Evolutionary conservation across 2,888 invertebrate genomes (phyloP), one percentile per base, ranked within the genome.

Genomic region (Cosmopolites sordidus): DNA sequence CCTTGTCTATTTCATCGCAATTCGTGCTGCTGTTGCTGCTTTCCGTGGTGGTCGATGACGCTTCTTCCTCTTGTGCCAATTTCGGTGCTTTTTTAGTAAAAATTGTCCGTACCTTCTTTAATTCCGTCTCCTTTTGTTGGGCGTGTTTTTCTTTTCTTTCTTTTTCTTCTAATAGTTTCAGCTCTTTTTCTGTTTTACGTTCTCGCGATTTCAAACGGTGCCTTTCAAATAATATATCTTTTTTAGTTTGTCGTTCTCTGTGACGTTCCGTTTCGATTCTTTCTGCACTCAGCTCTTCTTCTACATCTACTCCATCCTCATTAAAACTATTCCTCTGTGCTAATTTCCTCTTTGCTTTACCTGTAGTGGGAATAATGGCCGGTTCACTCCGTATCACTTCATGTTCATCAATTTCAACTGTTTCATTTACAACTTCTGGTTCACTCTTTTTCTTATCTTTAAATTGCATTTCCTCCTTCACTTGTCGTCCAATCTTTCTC

Each of bases 1-100:
- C 66, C 57, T 65, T 64, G 48, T 66, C 64, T 37, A 61, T 58
- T 42, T 64, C 64, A 29, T 65, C 64, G 47, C 58, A 60, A 44
- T 61, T 61, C 6, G 49, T 16, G 22, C 58, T 51, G 56, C 66
- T 66, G 43, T 83, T 84, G 41, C 84, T 84, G 61, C 83, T 83
- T 66, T 85, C 85, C 2, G 85, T 85, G 5, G 84, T 84, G 1
- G 83, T 84, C 0, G 86, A 86, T 6, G 84, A 85, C 1, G 83
- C 81, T 63, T 86, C 86, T 66, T 84, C 84, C 65, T 83, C 83
- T 38, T 76, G 77, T 59, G 74, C 73, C 39, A 56, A 60, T 65
- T 63, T 63, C 62, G 51, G 43, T 14, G 33, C 3, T 33, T 33
- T 33, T 42, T 43, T 65, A 60, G 60, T 65, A 60, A 68, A 50